Base-by-base conservation (phyloP, 1,140 invertebrate genomes). In the Habropoda laboriosa region DNA sequence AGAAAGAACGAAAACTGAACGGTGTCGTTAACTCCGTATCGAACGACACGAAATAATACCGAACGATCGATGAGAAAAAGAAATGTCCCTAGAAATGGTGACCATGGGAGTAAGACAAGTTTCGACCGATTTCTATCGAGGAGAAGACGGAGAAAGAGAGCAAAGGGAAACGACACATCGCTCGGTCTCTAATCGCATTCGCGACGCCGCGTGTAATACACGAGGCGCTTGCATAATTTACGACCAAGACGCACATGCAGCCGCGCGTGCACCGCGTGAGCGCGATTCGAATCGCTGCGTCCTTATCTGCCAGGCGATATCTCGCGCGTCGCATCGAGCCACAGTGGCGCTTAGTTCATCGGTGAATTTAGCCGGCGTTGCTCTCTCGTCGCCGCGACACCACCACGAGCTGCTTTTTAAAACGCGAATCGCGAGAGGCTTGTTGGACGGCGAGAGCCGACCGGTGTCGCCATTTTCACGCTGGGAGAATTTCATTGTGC, bases 321-420 rank as follows among this genome's bases (percentile, higher is more conserved):
- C 64, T 49, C 64, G 24, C 60, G 72, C 58, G 24, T 38, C 45
- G 24, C 67, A 24, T 66, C 68, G 61, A 57, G 61, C 35, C 63
- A 42, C n/a, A 64, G 66, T 80, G 82, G 79, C 85, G 85, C 79
- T 86, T 86, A 86, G 85, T 77, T 86, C 85, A 86, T 86, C 85
- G 79, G 79, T 84, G 82, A 82, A 86, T 84, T 84, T 86, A 86
- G 67, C 47, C 12, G 27, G 21, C 42, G 53, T 51, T 8, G 42
- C 45, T 55, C 67, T 53, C 66, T 30, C 47, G 51, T 30, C 55
- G 38, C 55, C 16, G 13, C 32, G 51, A 55, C 10, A n/a, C 13
- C 38, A 51, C 64, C 7, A 32, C 27, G 5, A 3, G 58, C n/a
- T n/a, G 58, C 21, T 61, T 61, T 61, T 61, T 61, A 6, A 40